phyloP scores from a whole-genome alignment of 2,113 vertebrate genomes.

The Dipodomys stephensi region DNA sequence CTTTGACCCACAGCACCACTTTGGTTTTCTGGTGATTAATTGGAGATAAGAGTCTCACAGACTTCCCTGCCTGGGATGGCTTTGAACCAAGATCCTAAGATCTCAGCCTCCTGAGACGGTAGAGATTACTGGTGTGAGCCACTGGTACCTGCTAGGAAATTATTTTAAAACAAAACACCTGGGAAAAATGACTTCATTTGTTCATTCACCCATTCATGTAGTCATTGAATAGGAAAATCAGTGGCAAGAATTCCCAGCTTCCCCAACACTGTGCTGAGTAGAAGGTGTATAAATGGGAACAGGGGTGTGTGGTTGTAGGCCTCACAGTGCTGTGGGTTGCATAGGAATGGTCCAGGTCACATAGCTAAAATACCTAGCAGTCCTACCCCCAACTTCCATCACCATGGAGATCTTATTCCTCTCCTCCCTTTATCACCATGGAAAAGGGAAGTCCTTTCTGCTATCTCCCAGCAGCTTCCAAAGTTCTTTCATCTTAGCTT shows the following conservation, averaged over 20 bases:
- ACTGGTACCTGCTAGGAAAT: neutral
- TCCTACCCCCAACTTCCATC: neutral
- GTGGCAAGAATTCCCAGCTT: too few species aligned
- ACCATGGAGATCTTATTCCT: too few species aligned
- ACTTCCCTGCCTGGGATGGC: too few species aligned
- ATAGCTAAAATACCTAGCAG: slow-evolving; percentile 31
- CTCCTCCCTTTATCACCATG: slow-evolving; percentile 42
- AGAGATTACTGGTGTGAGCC: too few species aligned
- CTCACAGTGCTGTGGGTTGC: neutral
- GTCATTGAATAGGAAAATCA: neutral
- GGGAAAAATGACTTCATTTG: neutral
- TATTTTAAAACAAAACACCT: neutral
- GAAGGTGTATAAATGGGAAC: neutral
- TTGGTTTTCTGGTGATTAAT: too few species aligned
- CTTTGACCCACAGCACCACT: too few species aligned
- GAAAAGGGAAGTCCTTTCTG: slow-evolving; percentile 11
- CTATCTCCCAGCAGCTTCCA: neutral
- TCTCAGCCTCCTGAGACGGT: too few species aligned
- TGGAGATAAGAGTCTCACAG: too few species aligned
- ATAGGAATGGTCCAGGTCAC: neutral
- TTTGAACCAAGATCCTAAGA: too few species aligned
- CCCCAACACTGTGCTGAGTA: neutral
- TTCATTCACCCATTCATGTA: neutral
- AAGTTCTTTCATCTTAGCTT: neutral
- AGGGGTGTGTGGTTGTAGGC: neutral